Conservation (phyloP, 2,113 vertebrate genomes). For the Cyphomyrus discorhynchus region DNA sequence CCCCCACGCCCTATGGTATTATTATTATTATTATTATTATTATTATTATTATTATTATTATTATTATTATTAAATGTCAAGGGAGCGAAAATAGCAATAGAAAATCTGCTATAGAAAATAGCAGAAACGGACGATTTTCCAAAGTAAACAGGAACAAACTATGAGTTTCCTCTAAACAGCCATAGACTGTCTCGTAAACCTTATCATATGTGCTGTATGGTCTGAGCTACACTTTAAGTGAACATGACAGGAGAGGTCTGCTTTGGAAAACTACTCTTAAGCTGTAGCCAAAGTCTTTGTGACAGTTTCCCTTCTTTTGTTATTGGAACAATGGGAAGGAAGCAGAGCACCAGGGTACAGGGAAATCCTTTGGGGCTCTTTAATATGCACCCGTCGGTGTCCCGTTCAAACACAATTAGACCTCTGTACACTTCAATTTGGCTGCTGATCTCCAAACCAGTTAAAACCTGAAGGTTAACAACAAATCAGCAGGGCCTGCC, state of each 20-base stretch:
- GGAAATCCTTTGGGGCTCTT: not conserved
- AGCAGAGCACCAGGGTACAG: not conserved
- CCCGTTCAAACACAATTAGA: slow-evolving; percentile 20
- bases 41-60: not conserved
- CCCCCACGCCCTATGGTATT: too few species aligned
- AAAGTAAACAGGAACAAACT: not conserved
- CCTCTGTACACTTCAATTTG: slow-evolving; percentile 12
- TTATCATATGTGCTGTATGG: not conserved
- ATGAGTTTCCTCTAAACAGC: not conserved
- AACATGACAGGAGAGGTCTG: not conserved
- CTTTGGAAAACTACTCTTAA: not conserved
- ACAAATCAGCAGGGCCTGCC: not conserved
- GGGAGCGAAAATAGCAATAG: too few species aligned
- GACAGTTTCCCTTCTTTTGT: not conserved
- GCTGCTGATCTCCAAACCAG: slow-evolving; percentile 11
- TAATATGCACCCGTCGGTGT: not conserved
- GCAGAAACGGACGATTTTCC: not conserved
- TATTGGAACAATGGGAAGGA: not conserved
- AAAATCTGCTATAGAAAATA: too few species aligned
- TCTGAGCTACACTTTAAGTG: not conserved
- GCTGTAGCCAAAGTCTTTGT: not conserved
- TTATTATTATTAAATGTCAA: not conserved
- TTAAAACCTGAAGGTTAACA: slow-evolving; percentile 23
- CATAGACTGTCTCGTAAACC: not conserved
- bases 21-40: too few species aligned